These are phyloP conservation scores for Aphaenogaster floridana DNA, from an alignment of 1,140 invertebrate genomes.

Conservation along the genomic window DNA sequence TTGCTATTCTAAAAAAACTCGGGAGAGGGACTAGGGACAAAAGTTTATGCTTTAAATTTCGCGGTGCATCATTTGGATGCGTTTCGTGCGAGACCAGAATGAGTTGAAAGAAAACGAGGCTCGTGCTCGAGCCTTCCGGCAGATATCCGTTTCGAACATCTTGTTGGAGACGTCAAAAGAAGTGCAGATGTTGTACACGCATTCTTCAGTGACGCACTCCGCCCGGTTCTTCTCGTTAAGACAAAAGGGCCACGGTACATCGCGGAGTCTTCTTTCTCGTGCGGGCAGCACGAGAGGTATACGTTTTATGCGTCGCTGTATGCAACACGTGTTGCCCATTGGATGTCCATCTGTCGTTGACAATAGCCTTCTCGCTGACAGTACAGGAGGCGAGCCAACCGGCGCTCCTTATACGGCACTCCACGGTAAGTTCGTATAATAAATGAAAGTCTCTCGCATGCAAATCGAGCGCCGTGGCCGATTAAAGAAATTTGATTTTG, in stretches of 20 bases:
- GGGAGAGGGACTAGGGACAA: not conserved
- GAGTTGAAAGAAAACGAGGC: slow-evolving; percentile 27
- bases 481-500: slow-evolving; percentile 53
- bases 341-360: slow-evolving; percentile 84
- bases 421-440: slow-evolving; percentile 71
- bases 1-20: slow-evolving; percentile 33
- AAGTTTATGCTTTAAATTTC: slow-evolving; percentile 37
- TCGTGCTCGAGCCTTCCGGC: slow-evolving; percentile 50
- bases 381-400: slow-evolving; percentile 77
- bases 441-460: slow-evolving; percentile 68
- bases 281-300: slow-evolving; percentile 58
- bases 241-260: slow-evolving; percentile 70
- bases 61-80: slow-evolving; percentile 10
- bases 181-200: slow-evolving; percentile 69
- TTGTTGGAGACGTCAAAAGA: slow-evolving; percentile 74
- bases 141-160: slow-evolving; percentile 62
- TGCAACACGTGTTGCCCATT: slow-evolving; percentile 82
- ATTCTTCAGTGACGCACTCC: slow-evolving; percentile 41
- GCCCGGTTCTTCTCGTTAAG: slow-evolving; percentile 69
- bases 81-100: slow-evolving; percentile 40
- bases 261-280: slow-evolving; percentile 68
- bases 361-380: slow-evolving; percentile 82
- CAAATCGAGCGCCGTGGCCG: slow-evolving; percentile 61
- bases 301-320: slow-evolving; percentile 71
- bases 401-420: slow-evolving; percentile 71